Evolutionary conservation across 2,888 invertebrate genomes (phyloP), one percentile per base, ranked within the genome.

Genomic region (Geotrupes spiniger): DNA sequence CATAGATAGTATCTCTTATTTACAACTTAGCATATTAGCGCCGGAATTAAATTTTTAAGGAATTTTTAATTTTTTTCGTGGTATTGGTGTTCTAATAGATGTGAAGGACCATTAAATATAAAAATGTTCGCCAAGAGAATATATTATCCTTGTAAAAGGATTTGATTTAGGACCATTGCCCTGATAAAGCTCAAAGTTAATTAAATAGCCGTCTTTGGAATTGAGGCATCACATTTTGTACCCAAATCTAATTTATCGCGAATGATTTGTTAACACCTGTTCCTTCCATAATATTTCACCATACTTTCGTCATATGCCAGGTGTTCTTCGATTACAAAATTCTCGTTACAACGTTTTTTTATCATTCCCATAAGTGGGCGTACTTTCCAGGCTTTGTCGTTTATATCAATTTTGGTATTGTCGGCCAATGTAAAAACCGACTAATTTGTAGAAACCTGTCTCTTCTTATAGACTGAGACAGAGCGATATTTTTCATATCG

Each of bases 211-310:
- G 31, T 43, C 29, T 11, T 36, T 44, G 15, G 57, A 51, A 51
- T 63, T 64, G n/a, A 64, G 38, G 36, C 52, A 57, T 64, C 65
- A 66, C 42, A 62, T 52, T 55, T 69, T 65, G 41, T 57, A 66
- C 4, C 61, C 59, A 56, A 66, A 66, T 36, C 62, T 44, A 31
- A 66, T 36, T 69, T 70, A 8, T 63, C 62, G 12, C 58, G 42
- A 6, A 65, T 55, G 50, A 60, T 65, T 46, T 65, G 64, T 29
- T 67, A 64, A 36, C 57, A 63, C 6, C 57, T 37, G 52, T 64
- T 62, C 26, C 50, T 39, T 1, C 61, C 61, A 54, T 54, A 66
- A 53, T 68, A 65, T 36, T 57, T 52, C 4, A 64, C 48, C 58
- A 65, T 63, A 12, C 51, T 51, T 49, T 66, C 61, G 52, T 67